Conservation (phyloP, 2,797 vertebrate species). For the Catamblyrhynchus diadema region DNA sequence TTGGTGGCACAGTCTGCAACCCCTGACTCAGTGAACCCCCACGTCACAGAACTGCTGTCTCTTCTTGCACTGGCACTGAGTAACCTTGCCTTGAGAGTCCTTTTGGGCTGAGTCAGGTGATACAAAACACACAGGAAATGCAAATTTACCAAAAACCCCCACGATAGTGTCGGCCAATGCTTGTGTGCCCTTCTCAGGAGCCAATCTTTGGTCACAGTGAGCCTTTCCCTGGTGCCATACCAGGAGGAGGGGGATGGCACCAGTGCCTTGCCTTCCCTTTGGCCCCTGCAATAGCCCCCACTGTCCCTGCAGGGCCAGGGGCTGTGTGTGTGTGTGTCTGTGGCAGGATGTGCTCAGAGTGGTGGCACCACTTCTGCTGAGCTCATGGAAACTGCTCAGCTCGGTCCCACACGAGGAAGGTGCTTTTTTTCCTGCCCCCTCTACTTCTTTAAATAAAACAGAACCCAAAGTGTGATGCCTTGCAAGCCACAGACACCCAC, state of each 20-base stretch:
- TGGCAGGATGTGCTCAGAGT: conserved; percentile 15
- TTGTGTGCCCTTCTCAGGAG: background rate
- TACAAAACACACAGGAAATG: background rate
- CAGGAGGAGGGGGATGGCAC: accelerated
- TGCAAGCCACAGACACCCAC: conserved; percentile 23
- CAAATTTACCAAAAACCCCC: accelerated
- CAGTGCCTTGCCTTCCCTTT: accelerated
- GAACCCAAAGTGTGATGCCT: background rate
- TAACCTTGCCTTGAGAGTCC: background rate
- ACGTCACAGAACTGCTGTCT: accelerated
- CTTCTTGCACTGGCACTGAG: background rate
- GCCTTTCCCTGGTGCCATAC: background rate
- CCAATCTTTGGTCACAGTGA: accelerated
- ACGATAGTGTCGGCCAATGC: accelerated
- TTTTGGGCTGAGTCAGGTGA: background rate
- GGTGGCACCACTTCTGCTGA: conserved; percentile 8
- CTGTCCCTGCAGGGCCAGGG: background rate
- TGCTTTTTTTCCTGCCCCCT: background rate
- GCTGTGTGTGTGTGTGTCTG: background rate
- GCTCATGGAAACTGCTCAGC: conserved; percentile 38
- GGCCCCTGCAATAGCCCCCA: background rate
- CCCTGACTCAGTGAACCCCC: background rate
- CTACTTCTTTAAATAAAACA: background rate
- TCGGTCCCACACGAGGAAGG: accelerated
- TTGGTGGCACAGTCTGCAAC: accelerated